phyloP scores from a whole-genome alignment of 1,140 invertebrate genomes.

The Pseudomyrmex concolor region DNA sequence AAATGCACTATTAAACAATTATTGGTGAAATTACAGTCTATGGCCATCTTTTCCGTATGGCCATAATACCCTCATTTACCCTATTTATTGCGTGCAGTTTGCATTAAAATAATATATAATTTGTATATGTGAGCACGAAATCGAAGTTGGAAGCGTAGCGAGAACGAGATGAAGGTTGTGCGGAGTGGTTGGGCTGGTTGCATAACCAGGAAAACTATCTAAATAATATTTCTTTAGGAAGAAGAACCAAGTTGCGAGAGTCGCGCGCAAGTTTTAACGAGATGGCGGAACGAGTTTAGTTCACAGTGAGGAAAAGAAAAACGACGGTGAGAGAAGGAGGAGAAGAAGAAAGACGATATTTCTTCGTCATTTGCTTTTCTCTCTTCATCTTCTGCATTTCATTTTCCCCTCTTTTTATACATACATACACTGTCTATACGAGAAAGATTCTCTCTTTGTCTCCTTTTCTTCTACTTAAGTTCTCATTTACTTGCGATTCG shows the following conservation, averaged over 20 bases:
- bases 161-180: neutral
- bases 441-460: neutral
- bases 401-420: conserved; percentile 5
- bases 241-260: conserved; percentile 68
- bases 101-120: conserved; percentile 49
- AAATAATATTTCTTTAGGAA: conserved; percentile 80
- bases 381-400: conserved; percentile 7
- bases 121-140: conserved; percentile 23
- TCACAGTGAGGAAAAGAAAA: conserved; percentile 63
- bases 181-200: conserved; percentile 4
- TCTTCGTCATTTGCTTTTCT: conserved; percentile 49
- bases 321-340: conserved; percentile 27
- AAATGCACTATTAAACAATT: too few species aligned
- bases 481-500: conserved; percentile 30
- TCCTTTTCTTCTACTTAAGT: conserved; percentile 18
- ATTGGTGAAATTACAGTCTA: too few species aligned
- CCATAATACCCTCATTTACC: too few species aligned
- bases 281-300: conserved; percentile 77
- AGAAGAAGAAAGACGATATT: conserved; percentile 54
- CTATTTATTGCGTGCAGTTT: neutral
- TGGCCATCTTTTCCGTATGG: too few species aligned
- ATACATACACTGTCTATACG: too few species aligned
- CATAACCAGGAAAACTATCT: conserved; percentile 74
- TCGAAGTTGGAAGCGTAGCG: conserved; percentile 1
- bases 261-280: conserved; percentile 80